Percentiles rank a stretch among this genome's conserved stretches.
phyloP scores from a whole-genome alignment of 2,888 invertebrate species.

The Rhagonycha fulva region DNA sequence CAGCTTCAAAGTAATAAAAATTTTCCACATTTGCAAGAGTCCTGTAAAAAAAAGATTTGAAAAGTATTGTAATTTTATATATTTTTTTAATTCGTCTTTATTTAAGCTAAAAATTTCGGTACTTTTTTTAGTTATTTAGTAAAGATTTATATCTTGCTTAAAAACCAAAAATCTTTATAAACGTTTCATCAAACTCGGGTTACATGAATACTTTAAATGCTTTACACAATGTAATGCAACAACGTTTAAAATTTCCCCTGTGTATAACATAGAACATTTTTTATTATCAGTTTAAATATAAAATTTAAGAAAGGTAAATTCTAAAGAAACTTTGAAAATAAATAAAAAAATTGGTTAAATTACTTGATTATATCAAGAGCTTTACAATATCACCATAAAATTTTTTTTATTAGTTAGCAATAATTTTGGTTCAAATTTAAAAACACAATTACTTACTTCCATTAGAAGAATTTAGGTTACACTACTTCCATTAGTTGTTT shows the following conservation, averaged over 20 bases:
- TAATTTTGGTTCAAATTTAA: too few relatives aligned
- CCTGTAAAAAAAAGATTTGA: slow-evolving; percentile 42
- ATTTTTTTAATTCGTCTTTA: not conserved
- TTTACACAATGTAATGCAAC: not conserved
- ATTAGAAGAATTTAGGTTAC: too few relatives aligned
- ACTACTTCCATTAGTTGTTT: not conserved
- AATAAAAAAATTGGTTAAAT: not conserved
- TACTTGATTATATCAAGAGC: not conserved
- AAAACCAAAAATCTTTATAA: not conserved
- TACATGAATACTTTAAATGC: not conserved
- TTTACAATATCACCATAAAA: not conserved
- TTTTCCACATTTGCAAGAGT: slow-evolving; percentile 48
- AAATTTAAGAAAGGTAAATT: not conserved
- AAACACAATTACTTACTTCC: too few relatives aligned
- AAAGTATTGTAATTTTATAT: not conserved
- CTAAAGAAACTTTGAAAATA: not conserved
- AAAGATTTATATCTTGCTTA: not conserved
- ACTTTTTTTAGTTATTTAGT: too few relatives aligned
- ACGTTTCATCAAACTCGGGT: not conserved
- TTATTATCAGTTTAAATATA: not conserved
- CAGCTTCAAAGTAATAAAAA: slow-evolving; percentile 51
- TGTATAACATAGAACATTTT: not conserved
- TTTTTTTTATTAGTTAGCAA: too few relatives aligned
- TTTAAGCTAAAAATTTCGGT: too few relatives aligned
- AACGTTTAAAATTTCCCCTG: not conserved